These are phyloP conservation scores for Henicopernis longicauda DNA, from an alignment of 2,113 vertebrate species.

Conservation along the genomic window DNA sequence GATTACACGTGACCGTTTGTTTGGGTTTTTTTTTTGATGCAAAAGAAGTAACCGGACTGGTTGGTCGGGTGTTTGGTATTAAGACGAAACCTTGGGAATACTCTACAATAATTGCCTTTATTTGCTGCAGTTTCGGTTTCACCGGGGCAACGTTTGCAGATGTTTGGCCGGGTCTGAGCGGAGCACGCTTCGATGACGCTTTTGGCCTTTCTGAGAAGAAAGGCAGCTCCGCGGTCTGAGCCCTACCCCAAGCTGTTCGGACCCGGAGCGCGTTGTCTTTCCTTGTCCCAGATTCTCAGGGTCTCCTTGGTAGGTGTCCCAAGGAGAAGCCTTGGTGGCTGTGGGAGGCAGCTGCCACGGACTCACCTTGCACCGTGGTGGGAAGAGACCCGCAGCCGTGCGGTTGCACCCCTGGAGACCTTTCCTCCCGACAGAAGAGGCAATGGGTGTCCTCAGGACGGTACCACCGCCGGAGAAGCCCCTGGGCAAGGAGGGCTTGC, in stretches of 20 bases:
- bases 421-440: background rate
- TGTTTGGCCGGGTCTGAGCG: background rate
- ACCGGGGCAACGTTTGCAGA: background rate
- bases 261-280: too few species aligned
- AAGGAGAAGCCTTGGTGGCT: background rate
- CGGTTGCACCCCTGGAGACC: background rate
- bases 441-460: background rate
- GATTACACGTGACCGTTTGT: too few species aligned
- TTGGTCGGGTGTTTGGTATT: background rate
- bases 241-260: background rate
- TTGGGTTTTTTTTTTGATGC: background rate
- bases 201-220: background rate
- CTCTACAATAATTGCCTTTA: background rate
- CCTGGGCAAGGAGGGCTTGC: background rate
- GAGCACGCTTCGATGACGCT: background rate
- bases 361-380: too few species aligned
- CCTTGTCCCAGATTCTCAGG: background rate
- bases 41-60: background rate
- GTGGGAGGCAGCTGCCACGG: background rate
- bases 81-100: background rate
- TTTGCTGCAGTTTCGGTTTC: background rate
- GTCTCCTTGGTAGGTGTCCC: background rate
- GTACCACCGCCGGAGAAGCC: background rate
- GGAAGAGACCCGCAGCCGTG: background rate
- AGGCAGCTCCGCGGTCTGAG: background rate